Evolutionary conservation across 2,888 invertebrate species (phyloP).

Genomic region (Xestia sexstrigata): DNA sequence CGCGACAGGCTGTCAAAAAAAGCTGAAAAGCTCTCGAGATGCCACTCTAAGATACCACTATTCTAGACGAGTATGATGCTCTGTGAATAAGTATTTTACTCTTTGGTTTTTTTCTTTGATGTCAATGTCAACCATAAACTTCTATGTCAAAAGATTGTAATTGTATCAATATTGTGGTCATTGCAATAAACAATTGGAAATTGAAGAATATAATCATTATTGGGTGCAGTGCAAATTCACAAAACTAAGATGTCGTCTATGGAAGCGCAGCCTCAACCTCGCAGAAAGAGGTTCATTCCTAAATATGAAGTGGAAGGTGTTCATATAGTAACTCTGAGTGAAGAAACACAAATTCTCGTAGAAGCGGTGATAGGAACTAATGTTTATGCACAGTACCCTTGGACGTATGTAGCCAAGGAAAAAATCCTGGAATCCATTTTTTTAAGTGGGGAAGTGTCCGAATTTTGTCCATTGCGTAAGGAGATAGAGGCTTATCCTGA

Average conservation of each 20-base stretch:
- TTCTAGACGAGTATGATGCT: no score
- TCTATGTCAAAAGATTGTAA: conserved; percentile 20
- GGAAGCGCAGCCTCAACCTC: conserved; percentile 72
- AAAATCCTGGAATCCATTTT: conserved; percentile 92
- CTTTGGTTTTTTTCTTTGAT: not conserved
- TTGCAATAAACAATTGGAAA: not conserved
- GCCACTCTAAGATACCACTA: no score
- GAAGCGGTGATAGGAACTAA: conserved; percentile 92
- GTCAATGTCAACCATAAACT: not conserved
- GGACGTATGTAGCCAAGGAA: conserved; percentile 92
- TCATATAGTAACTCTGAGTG: conserved; percentile 87
- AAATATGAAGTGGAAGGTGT: conserved; percentile 91
- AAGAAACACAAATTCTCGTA: conserved; percentile 91
- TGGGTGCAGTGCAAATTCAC: conserved; percentile 69
- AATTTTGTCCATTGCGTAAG: conserved; percentile 81
- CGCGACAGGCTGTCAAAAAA: no score
- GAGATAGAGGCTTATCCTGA: conserved; percentile 82
- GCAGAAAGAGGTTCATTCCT: conserved; percentile 86
- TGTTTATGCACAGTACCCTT: conserved; percentile 94
- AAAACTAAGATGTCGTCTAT: conserved; percentile 69
- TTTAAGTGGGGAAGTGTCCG: conserved; percentile 88
- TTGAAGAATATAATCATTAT: not conserved
- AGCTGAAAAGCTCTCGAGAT: no score
- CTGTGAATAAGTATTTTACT: not conserved
- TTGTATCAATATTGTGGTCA: not conserved